phyloP scores from a whole-genome alignment of 2,797 vertebrate species.

The Gallinago nigripennis region DNA sequence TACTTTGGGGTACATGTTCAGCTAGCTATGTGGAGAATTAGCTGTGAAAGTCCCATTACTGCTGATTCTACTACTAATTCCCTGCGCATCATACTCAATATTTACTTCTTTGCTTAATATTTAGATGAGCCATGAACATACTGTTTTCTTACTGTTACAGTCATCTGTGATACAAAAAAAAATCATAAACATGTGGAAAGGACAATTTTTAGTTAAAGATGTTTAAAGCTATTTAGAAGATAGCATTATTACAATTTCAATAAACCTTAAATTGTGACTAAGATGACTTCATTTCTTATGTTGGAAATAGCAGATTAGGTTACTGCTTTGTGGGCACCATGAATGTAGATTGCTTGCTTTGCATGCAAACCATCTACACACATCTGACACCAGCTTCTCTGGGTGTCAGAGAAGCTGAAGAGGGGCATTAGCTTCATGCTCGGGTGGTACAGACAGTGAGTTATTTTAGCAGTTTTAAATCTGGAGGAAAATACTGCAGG shows the following conservation, averaged over 20 bases:
- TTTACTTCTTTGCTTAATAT: slow-evolving; percentile 10
- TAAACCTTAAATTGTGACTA: neutral
- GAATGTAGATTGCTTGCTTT: neutral
- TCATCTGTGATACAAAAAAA: neutral
- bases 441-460: neutral
- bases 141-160: neutral
- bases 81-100: neutral
- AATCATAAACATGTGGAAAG: neutral
- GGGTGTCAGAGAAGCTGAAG: neutral
- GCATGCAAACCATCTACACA: neutral
- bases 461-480: neutral
- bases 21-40: slow-evolving; percentile 18
- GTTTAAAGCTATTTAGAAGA: neutral
- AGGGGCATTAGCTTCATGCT: neutral
- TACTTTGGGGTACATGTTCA: slow-evolving; percentile 17
- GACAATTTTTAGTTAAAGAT: neutral
- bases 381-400: neutral
- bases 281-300: neutral
- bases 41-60: neutral
- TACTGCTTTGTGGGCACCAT: neutral
- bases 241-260: neutral
- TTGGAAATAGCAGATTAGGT: neutral
- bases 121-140: neutral
- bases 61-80: slow-evolving; percentile 37
- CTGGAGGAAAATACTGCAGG: neutral